Conservation (phyloP, 2,888 invertebrate genomes). For the Sarcophaga subvicina region DNA sequence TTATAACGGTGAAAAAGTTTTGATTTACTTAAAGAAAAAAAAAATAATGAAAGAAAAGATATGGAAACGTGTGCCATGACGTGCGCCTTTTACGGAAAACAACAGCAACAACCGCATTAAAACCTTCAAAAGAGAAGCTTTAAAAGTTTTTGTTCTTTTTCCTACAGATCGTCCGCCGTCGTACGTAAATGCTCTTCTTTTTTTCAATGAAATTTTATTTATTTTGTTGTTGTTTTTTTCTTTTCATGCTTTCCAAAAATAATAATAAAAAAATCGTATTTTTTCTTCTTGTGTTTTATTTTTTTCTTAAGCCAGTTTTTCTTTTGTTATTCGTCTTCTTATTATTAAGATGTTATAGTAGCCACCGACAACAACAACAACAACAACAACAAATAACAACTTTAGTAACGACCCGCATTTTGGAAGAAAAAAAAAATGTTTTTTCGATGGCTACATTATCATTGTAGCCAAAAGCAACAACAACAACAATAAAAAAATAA, state of each 20-base stretch:
- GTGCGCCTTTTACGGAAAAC: slow-evolving; percentile 49
- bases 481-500: slow-evolving; percentile 52
- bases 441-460: slow-evolving; percentile 54
- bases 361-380: slow-evolving; percentile 18
- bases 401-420: slow-evolving; percentile 43
- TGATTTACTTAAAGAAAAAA: slow-evolving; percentile 23
- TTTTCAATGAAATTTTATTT: slow-evolving; percentile 55
- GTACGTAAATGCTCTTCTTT: slow-evolving; percentile 16
- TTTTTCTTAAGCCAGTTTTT: slow-evolving; percentile 56
- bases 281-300: too few relatives aligned
- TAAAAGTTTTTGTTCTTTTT: slow-evolving; percentile 25
- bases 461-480: slow-evolving; percentile 40
- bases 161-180: neutral
- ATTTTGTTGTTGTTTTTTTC: slow-evolving; percentile 16
- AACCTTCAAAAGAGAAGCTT: slow-evolving; percentile 35
- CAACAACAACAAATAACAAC: slow-evolving; percentile 5
- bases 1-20: slow-evolving; percentile 61
- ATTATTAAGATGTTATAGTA: slow-evolving; percentile 62
- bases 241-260: neutral
- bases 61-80: slow-evolving; percentile 61
- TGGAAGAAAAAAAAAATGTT: neutral
- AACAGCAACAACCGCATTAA: slow-evolving; percentile 1
- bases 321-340: slow-evolving; percentile 2
- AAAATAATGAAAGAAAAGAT: neutral
- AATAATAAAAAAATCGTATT: neutral